Conservation (phyloP, 2,888 invertebrate genomes). For the Argyra leucocephala region DNA sequence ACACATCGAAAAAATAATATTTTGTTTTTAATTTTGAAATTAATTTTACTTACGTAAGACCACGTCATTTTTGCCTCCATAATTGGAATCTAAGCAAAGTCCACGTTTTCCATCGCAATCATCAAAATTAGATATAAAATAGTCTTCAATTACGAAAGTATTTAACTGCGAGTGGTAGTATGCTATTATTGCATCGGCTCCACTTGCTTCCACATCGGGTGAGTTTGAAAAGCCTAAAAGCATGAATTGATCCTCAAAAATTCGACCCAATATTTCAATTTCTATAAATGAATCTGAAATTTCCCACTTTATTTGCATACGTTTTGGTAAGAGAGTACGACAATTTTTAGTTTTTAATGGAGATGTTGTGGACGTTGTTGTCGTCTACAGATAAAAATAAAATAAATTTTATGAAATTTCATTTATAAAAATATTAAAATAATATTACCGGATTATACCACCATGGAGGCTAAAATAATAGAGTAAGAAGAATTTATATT, state of each 20-base stretch:
- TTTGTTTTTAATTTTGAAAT: too few species aligned
- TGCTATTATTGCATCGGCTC: constrained; percentile 75
- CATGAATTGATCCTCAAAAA: constrained; percentile 76
- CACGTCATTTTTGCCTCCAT: constrained; percentile 73
- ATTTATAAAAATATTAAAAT: neutral
- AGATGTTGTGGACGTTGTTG: constrained; percentile 68
- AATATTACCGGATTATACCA: constrained; percentile 88
- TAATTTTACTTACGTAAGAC: constrained; percentile 46
- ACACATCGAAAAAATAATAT: too few species aligned
- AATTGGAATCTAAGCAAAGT: constrained; percentile 73
- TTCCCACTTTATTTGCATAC: constrained; percentile 81
- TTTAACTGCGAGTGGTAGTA: constrained; percentile 53
- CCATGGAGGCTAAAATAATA: constrained; percentile 66
- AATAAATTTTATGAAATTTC: constrained; percentile 7
- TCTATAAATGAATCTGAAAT: constrained; percentile 64
- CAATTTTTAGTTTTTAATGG: constrained; percentile 65
- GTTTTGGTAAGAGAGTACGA: constrained; percentile 70
- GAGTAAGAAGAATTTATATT: constrained; percentile 27
- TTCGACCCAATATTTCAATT: constrained; percentile 67
- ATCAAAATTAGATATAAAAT: constrained; percentile 69
- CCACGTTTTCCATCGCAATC: constrained; percentile 75
- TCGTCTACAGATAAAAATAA: constrained; percentile 53
- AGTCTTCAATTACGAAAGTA: constrained; percentile 70
- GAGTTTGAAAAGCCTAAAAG: constrained; percentile 78
- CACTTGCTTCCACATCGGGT: constrained; percentile 60